Evolutionary conservation across 2,113 vertebrate species (phyloP).

Genomic region (Gila orcuttii): DNA sequence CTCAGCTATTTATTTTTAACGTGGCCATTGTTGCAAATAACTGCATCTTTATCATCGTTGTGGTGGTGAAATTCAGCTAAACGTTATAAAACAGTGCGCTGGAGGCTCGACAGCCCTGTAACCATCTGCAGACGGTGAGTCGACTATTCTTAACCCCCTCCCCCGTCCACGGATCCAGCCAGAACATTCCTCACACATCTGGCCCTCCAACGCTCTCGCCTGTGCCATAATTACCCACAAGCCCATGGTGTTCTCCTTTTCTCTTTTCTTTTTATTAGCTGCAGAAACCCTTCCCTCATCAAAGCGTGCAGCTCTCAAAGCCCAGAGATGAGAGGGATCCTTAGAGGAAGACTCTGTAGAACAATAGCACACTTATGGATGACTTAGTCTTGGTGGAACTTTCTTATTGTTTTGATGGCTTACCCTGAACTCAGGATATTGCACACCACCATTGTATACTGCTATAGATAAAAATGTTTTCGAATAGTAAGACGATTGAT

Average conservation of each 20-base stretch:
- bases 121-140: constrained; percentile 76
- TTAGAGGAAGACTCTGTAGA: constrained; percentile 52
- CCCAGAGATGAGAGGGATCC: constrained; percentile 68
- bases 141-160: constrained; percentile 61
- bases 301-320: constrained; percentile 61
- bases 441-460: no score
- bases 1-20: constrained; percentile 10
- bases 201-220: constrained; percentile 67
- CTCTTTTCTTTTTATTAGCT: constrained; percentile 74
- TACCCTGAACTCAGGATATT: constrained; percentile 9
- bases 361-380: constrained; percentile 27
- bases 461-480: not conserved
- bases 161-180: constrained; percentile 66
- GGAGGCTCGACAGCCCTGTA: constrained; percentile 74
- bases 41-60: constrained; percentile 21
- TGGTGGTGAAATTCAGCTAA: constrained; percentile 54
- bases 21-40: constrained; percentile 16
- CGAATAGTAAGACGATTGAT: not conserved
- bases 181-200: constrained; percentile 83
- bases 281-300: constrained; percentile 60
- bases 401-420: constrained; percentile 12
- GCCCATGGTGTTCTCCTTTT: constrained; percentile 71
- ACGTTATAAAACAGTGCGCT: constrained; percentile 69
- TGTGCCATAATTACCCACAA: constrained; percentile 77
- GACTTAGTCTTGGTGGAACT: constrained; percentile 42